Percentiles rank a stretch among this genome's conserved stretches.
Evolutionary conservation across 1,140 invertebrate species (phyloP).

Genomic region (Antheraea pernyi): DNA sequence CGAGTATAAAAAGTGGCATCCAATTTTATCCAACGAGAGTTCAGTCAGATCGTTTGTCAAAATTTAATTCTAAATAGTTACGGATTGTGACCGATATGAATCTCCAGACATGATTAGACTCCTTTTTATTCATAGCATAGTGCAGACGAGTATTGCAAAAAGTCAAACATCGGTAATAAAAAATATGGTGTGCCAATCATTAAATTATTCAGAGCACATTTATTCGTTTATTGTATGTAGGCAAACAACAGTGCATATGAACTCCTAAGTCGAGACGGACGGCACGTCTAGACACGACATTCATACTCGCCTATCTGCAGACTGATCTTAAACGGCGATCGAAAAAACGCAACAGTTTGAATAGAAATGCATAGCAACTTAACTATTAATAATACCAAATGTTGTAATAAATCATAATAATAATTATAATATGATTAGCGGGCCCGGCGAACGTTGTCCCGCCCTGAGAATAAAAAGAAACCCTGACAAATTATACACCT

Average conservation of each 20-base stretch:
- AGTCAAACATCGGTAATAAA: conserved; percentile 30
- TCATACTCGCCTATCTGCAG: conserved; percentile 50
- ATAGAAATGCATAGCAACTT: conserved; percentile 31
- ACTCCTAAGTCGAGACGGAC: conserved; percentile 36
- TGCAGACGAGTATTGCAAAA: conserved; percentile 26
- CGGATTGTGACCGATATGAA: conserved; percentile 28
- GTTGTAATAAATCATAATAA: too few species aligned
- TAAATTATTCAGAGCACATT: conserved; percentile 42
- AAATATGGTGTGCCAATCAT: conserved; percentile 35
- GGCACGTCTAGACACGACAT: conserved; percentile 47
- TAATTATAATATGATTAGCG: too few species aligned
- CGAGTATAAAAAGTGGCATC: background rate
- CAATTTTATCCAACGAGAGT: conserved; percentile 5
- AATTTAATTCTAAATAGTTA: conserved; percentile 24
- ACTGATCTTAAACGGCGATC: conserved; percentile 40
- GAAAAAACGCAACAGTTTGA: conserved; percentile 37
- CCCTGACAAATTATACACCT: too few species aligned
- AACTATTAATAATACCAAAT: conserved; percentile 30
- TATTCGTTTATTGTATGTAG: conserved; percentile 26
- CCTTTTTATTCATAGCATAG: conserved; percentile 36
- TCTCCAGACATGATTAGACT: conserved; percentile 35
- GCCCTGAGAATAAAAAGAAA: too few species aligned
- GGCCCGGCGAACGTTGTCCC: too few species aligned
- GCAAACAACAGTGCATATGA: conserved; percentile 37
- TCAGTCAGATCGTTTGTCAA: conserved; percentile 23